Evolutionary conservation across 2,888 invertebrate species (phyloP).

Genomic region (Dorcus parallelipipedus): DNA sequence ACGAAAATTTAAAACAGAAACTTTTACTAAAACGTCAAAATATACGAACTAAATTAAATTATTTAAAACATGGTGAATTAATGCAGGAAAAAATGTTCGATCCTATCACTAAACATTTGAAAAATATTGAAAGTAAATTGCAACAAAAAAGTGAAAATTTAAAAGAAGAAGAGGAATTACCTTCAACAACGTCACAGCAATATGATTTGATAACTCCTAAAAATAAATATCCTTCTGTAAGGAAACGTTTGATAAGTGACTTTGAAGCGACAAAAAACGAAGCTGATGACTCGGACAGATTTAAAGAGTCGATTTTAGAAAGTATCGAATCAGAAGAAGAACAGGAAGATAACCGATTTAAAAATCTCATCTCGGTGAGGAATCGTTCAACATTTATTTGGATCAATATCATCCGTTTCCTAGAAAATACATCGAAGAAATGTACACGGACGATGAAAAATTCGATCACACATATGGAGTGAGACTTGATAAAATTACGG

Average conservation of each 20-base stretch:
- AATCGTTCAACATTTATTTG: too few relatives aligned
- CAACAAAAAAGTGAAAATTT: neutral
- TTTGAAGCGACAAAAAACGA: neutral
- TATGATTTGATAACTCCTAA: neutral
- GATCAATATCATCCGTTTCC: too few relatives aligned
- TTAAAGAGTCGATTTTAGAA: neutral
- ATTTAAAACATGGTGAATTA: conserved; percentile 5
- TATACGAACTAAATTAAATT: neutral
- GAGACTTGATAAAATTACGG: conserved; percentile 11
- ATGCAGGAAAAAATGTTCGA: neutral
- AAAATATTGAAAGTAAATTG: too few relatives aligned
- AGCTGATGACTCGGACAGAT: neutral
- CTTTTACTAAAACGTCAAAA: neutral
- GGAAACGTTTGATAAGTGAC: neutral
- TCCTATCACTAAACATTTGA: neutral
- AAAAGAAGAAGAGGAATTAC: conserved; percentile 1
- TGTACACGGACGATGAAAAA: too few relatives aligned
- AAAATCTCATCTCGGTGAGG: too few relatives aligned
- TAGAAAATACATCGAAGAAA: too few relatives aligned
- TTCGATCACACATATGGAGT: conserved; percentile 21
- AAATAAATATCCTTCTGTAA: too few relatives aligned
- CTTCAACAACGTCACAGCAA: neutral
- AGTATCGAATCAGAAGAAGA: too few relatives aligned
- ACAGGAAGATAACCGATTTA: too few relatives aligned
- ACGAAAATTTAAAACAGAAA: neutral